Evolutionary conservation across 2,113 vertebrate genomes (phyloP).

Genomic region (Stegastes partitus): DNA sequence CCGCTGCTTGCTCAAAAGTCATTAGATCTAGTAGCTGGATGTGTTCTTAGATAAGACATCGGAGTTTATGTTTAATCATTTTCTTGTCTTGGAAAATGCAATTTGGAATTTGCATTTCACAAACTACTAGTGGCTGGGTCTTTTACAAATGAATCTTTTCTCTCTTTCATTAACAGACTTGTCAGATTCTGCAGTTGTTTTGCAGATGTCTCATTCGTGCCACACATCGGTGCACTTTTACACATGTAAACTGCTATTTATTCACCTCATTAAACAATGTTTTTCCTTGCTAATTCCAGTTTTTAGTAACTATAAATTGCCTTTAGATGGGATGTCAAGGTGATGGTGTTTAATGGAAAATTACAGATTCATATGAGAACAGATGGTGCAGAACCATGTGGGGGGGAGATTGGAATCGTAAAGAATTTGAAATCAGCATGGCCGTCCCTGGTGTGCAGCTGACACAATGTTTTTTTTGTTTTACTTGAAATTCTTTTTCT

Average conservation of each 20-base stretch:
- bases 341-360: no score
- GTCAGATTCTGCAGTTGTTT: background rate
- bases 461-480: constrained; percentile 4
- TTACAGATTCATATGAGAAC: background rate
- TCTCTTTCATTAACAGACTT: constrained; percentile 1
- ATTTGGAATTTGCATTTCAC: background rate
- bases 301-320: background rate
- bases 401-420: background rate
- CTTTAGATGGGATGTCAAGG: no score
- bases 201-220: background rate
- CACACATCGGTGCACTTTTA: background rate
- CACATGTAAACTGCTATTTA: background rate
- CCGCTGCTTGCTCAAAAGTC: constrained; percentile 19
- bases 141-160: constrained; percentile 7
- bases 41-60: constrained; percentile 24
- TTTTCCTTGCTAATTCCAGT: background rate
- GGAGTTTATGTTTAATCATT: constrained; percentile 28
- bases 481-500: constrained; percentile 3
- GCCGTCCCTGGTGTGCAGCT: background rate
- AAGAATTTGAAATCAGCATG: constrained; percentile 17
- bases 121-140: background rate
- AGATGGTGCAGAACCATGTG: background rate
- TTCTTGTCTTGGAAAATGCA: constrained; percentile 13
- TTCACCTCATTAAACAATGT: background rate
- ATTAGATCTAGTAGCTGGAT: constrained; percentile 7